A percentile compares a stretch with the other conserved stretches of the same genome.
Evolutionary conservation across 2,888 invertebrate species (phyloP).

Genomic region (Xylota segnis): DNA sequence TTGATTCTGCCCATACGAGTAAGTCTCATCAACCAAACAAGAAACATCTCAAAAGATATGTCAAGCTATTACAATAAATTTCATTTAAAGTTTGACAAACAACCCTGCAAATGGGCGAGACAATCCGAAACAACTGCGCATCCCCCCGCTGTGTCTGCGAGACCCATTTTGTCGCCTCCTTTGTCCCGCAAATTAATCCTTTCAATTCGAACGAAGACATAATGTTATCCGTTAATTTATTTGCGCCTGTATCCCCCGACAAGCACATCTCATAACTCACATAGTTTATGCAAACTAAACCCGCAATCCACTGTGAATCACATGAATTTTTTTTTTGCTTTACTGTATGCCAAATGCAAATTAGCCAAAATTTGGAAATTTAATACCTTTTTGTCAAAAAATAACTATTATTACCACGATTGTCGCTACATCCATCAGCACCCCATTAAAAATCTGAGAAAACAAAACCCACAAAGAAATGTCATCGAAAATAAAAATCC

Average conservation of each 20-base stretch:
- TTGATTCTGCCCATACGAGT: background rate
- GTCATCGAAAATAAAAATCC: slow-evolving; percentile 9
- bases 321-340: slow-evolving; percentile 22
- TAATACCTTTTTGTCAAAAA: slow-evolving; percentile 34
- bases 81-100: slow-evolving; percentile 39
- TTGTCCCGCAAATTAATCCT: slow-evolving; percentile 58
- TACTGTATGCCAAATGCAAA: slow-evolving; percentile 45
- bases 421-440: slow-evolving; percentile 69
- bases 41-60: slow-evolving; percentile 3
- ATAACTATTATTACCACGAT: slow-evolving; percentile 44
- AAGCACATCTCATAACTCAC: slow-evolving; percentile 68
- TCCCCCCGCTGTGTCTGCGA: slow-evolving; percentile 43
- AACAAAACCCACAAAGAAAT: slow-evolving; percentile 45
- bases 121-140: background rate
- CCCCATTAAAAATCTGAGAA: slow-evolving; percentile 49
- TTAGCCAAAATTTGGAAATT: slow-evolving; percentile 34
- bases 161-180: slow-evolving; percentile 23
- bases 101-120: slow-evolving; percentile 33
- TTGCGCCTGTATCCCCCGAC: slow-evolving; percentile 17
- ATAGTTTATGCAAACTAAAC: slow-evolving; percentile 24
- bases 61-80: slow-evolving; percentile 60
- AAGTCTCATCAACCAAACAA: background rate
- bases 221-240: slow-evolving; percentile 65
- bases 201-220: slow-evolving; percentile 40
- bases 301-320: slow-evolving; percentile 19